Base-by-base conservation (phyloP, 1,140 invertebrate species). In the Adelges cooleyi region DNA sequence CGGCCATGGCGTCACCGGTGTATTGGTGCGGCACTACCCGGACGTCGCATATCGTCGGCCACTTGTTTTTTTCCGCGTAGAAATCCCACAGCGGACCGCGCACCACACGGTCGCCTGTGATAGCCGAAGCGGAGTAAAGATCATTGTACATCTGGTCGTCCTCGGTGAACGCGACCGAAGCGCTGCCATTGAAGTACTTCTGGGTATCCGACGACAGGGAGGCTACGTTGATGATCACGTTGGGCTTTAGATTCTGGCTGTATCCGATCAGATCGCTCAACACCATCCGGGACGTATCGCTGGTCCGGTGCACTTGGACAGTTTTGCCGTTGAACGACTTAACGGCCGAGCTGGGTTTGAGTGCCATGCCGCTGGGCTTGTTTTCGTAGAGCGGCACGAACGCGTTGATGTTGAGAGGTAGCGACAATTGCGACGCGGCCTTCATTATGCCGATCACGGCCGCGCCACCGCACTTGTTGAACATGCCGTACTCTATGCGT, bases 401-500 rank as follows among this genome's bases (percentile, higher is more conserved):
- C 44, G 73, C 76, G 54, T 74, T 76, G 25, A 85, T 71, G 71
- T 84, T 81, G 23, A 84, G 71, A n/a, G 81, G 80, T 2, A 84
- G 67, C 49, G 77, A 74, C 1, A 85, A 72, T 33, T 73, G 72
- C 17, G 80, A 77, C 9, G 79, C 75, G 6, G 81, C 77, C 22
- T 75, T 71, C 23, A 82, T 73, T 18, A 80, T 73, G 2, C 77
- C 80, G n/a, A 80, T 74, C 17, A 82, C 77, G 71, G 76, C 79
- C 4, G 84, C 84, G n/a, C 81, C 83, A 15, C 84, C 84, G 22
- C 81, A 82, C 83, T 86, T 85, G 70, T 86, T 84, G n/a, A 77
- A 82, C 65, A 82, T 71, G 82, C 84, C 84, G 40, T 75, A 72
- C 67, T 81, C 77, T 78, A 85, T 84, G 40, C 77, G 74, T 29